Conservation (phyloP, 2,113 vertebrate genomes). For the Grammomys dolichurus region DNA sequence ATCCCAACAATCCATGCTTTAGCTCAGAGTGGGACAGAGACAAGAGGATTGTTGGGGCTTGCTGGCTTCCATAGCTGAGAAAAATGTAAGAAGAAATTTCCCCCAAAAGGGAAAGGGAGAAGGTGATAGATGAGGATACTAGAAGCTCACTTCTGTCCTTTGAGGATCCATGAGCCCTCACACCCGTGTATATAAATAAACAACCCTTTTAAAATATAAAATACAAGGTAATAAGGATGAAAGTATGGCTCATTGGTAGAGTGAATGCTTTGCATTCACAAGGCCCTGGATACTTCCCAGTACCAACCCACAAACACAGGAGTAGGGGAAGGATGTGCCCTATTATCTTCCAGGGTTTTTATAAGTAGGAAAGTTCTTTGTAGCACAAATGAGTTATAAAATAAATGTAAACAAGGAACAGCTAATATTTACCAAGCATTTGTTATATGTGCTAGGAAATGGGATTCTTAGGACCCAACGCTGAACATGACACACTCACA, state of each 20-base stretch:
- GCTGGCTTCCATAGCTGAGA: not conserved
- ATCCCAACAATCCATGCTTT: not conserved
- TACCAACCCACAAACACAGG: not conserved
- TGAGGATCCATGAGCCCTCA: not conserved
- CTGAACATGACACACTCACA: conserved; percentile 16
- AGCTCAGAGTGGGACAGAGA: not conserved
- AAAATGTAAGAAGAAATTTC: not conserved
- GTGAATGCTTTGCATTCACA: not conserved
- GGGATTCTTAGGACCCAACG: conserved; percentile 32
- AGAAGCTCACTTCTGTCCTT: not conserved
- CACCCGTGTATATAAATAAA: not conserved
- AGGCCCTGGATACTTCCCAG: not conserved
- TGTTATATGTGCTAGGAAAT: conserved; percentile 20
- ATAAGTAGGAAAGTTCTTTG: conserved; percentile 6
- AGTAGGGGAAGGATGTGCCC: not conserved
- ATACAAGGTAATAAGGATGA: conserved; percentile 10
- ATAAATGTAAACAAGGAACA: conserved; percentile 43
- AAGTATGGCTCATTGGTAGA: not conserved
- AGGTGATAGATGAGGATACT: not conserved
- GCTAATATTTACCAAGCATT: conserved; percentile 51
- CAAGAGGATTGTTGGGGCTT: not conserved
- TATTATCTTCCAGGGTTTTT: conserved; percentile 3
- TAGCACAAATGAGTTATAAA: conserved; percentile 33
- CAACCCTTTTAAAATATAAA: not conserved
- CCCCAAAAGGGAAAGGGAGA: not conserved